Conservation (phyloP, 2,797 vertebrate species). For the Diceros bicornis region DNA sequence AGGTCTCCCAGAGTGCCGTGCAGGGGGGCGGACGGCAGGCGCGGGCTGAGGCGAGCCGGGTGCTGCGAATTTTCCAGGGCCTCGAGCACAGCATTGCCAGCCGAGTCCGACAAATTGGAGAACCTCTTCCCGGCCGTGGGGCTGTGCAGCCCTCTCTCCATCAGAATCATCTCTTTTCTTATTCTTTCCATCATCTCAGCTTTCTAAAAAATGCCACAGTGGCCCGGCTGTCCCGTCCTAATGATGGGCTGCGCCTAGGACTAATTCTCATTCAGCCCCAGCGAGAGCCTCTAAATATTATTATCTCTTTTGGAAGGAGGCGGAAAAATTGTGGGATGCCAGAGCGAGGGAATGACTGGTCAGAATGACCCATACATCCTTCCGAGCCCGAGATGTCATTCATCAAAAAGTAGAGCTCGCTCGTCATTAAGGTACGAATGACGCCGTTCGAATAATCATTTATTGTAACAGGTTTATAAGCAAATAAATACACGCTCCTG, state of each 20-base stretch:
- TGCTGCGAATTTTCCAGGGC: slow-evolving; percentile 99
- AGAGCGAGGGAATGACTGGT: slow-evolving; percentile 96
- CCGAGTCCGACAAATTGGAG: slow-evolving; percentile 94
- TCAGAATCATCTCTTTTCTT: slow-evolving; percentile 99
- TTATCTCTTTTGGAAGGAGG: slow-evolving; percentile 95
- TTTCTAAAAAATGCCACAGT: slow-evolving; percentile 93
- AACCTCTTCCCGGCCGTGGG: slow-evolving; percentile 96
- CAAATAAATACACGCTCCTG: slow-evolving; percentile 99
- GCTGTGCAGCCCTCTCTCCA: slow-evolving; percentile 99
- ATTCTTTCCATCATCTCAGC: slow-evolving; percentile 99
- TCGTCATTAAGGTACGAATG: slow-evolving; percentile 99
- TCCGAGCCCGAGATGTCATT: slow-evolving; percentile 97
- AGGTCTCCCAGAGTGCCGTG: slow-evolving; percentile 96
- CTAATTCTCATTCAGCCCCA: slow-evolving; percentile 97
- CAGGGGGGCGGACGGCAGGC: slow-evolving; percentile 96
- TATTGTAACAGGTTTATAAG: slow-evolving; percentile 99
- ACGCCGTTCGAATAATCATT: slow-evolving; percentile 99
- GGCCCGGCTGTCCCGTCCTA: slow-evolving; percentile 93
- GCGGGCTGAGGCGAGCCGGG: slow-evolving; percentile 97
- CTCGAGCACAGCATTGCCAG: slow-evolving; percentile 98
- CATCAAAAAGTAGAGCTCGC: slow-evolving; percentile 97
- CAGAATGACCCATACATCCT: slow-evolving; percentile 98
- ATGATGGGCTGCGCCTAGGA: slow-evolving; percentile 95
- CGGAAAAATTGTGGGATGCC: slow-evolving; percentile 94
- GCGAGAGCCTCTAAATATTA: slow-evolving; percentile 95